A percentile compares a stretch with the other conserved stretches of the same genome.
Conservation (phyloP, 2,797 vertebrate species). For the Streptopelia turtur region DNA sequence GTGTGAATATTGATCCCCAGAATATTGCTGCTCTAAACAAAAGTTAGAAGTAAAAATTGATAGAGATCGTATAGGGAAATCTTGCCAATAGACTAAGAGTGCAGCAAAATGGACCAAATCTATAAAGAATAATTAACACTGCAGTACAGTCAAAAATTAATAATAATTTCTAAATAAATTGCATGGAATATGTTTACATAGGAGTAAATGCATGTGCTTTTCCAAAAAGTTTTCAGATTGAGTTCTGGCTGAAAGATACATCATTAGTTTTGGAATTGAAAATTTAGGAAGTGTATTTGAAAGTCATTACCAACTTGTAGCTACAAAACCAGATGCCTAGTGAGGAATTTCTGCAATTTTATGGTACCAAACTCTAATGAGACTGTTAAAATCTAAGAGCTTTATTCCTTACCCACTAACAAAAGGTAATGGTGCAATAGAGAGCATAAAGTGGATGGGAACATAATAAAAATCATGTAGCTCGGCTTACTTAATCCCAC, state of each 20-base stretch:
- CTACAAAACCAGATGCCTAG: background rate
- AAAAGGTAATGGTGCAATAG: slow-evolving; percentile 3
- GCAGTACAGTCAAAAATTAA: background rate
- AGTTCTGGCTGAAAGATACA: background rate
- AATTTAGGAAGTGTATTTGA: background rate
- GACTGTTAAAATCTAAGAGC: background rate
- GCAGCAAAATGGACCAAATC: background rate
- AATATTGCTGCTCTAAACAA: background rate
- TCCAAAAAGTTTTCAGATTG: background rate
- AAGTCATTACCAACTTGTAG: background rate
- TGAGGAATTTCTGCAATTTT: background rate
- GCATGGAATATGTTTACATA: background rate
- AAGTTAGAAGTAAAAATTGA: background rate
- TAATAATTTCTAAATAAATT: background rate
- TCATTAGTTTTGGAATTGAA: background rate
- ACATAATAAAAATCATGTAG: background rate
- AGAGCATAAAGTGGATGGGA: background rate
- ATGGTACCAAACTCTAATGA: background rate
- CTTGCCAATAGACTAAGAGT: background rate
- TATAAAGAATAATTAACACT: background rate
- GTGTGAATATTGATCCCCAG: background rate
- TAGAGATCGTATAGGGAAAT: background rate
- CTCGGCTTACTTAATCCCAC: background rate
- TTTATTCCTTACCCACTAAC: slow-evolving; percentile 8
- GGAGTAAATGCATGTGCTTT: background rate